phyloP scores from a whole-genome alignment of 37 sponge, comb jelly and placozoan species.

The Agelas oroides region DNA sequence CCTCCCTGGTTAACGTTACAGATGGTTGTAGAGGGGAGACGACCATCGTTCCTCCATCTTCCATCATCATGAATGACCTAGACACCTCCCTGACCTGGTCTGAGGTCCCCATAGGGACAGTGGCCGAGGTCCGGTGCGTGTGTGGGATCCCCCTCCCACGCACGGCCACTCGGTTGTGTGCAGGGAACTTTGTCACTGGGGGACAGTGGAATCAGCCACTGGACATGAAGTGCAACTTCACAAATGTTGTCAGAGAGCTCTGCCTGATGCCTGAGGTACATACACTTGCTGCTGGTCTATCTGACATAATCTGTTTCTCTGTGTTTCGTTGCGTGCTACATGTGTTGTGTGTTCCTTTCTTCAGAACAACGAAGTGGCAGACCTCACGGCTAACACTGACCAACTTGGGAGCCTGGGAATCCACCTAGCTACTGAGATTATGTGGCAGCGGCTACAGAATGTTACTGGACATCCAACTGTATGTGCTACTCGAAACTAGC shows the following conservation, averaged over 20 bases:
- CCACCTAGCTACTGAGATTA: too few species aligned
- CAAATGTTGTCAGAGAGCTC: background rate
- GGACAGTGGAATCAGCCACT: conserved; percentile 43
- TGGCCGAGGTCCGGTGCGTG: conserved; percentile 30
- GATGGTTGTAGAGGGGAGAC: conserved; percentile 43
- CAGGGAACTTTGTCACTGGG: conserved; percentile 52
- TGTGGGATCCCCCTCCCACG: conserved; percentile 18
- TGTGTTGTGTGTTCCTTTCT: too few species aligned
- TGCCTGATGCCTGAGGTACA: background rate
- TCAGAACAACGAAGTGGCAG: too few species aligned
- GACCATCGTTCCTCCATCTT: background rate
- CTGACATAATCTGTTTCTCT: too few species aligned
- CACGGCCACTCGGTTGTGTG: conserved; percentile 52
- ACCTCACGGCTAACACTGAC: too few species aligned
- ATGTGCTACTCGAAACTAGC: background rate
- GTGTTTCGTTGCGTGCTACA: too few species aligned
- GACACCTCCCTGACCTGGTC: conserved; percentile 32
- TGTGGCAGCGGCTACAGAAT: too few species aligned
- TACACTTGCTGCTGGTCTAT: too few species aligned
- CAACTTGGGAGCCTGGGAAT: too few species aligned
- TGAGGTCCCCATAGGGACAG: conserved; percentile 45
- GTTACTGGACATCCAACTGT: background rate
- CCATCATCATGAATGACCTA: too few species aligned
- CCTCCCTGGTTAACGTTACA: background rate
- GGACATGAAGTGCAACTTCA: conserved; percentile 36